Base-by-base conservation (phyloP, 2,797 vertebrate species). In the Xiphophorus birchmanni region DNA sequence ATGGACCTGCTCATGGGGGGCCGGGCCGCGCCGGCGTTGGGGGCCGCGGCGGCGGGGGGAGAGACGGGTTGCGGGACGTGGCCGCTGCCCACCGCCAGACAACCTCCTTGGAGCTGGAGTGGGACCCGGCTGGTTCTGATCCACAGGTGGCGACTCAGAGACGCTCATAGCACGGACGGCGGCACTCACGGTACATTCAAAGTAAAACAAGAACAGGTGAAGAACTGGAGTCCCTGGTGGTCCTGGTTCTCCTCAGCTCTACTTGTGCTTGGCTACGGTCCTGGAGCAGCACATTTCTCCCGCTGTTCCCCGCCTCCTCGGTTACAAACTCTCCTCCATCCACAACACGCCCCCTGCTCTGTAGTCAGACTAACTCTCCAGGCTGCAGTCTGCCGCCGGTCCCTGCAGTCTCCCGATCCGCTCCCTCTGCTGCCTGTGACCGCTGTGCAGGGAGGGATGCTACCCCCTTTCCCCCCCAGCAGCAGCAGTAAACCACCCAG, bases 1-100 rank as follows among this genome's bases (percentile, higher is more conserved):
- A 99, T 99, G 95, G 96, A 97, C 95, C 96, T 96, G 95, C 95
- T 98, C 97, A 97, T 97, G 92, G 94, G 96, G 93, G 95, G 93
- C 90, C 92, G 85, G 87, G 94, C 89, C 80, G 75, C 76, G 93
- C 93, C 77, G 74, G 75, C 86, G 69, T 82, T 79, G 73, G 60
- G 84, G 76, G 72, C 75, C 4, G 82, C 75, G 75, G 1, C 50
- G 21, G 50, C 50, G 37, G 45, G 42, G 74, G 77, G 71, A 76
- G 40, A 78, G 74, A 77, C 60, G 54, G 35, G 73, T 72, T 56
- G 73, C 63, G 37, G 69, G 78, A 80, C 32, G 67, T 71, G 63
- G 81, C 77, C 72, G 85, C 90, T 91, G 87, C 85, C 84, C 18
- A 65, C 35, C 2, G 75, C 82, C 76, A 54, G 77, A 75, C 85